Conservation (phyloP, 2,888 invertebrate species). For the Hyalella azteca region DNA sequence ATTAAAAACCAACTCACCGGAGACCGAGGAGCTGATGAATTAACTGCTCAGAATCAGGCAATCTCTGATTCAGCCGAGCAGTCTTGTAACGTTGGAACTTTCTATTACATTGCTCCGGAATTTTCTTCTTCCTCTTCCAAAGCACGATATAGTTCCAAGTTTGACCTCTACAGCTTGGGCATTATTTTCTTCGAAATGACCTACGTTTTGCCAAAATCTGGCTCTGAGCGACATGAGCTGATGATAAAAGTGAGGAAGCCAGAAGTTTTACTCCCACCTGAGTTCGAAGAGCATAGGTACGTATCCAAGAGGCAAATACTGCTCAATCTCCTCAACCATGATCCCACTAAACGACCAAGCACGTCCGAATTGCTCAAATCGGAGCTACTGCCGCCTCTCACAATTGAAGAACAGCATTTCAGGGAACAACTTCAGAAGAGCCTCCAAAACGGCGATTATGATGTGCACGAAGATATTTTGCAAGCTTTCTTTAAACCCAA, state of each 20-base stretch:
- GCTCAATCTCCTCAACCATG: constrained; percentile 85
- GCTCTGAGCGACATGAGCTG: constrained; percentile 86
- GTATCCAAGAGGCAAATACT: constrained; percentile 70
- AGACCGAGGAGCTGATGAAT: neutral
- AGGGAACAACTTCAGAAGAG: constrained; percentile 45
- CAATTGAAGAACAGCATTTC: constrained; percentile 73
- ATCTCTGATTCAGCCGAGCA: constrained; percentile 42
- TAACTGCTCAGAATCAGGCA: constrained; percentile 30
- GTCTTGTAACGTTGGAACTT: constrained; percentile 75
- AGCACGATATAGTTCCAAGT: constrained; percentile 70
- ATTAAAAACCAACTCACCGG: constrained; percentile 62
- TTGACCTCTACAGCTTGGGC: constrained; percentile 83
- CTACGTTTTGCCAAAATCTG: constrained; percentile 80
- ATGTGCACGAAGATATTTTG: constrained; percentile 51
- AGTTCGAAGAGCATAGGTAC: constrained; percentile 70
- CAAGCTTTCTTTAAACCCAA: constrained; percentile 50
- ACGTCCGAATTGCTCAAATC: constrained; percentile 83
- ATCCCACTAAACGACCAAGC: constrained; percentile 81
- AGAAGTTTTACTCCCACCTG: constrained; percentile 74
- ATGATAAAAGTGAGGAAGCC: constrained; percentile 75
- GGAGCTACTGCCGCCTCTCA: constrained; percentile 81
- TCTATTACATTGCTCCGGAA: constrained; percentile 94
- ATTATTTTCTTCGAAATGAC: constrained; percentile 97
- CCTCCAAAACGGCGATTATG: constrained; percentile 47
- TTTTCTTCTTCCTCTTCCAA: constrained; percentile 74